These are phyloP conservation scores for Formica exsecta DNA, from an alignment of 1,140 invertebrate species.

Conservation along the genomic window DNA sequence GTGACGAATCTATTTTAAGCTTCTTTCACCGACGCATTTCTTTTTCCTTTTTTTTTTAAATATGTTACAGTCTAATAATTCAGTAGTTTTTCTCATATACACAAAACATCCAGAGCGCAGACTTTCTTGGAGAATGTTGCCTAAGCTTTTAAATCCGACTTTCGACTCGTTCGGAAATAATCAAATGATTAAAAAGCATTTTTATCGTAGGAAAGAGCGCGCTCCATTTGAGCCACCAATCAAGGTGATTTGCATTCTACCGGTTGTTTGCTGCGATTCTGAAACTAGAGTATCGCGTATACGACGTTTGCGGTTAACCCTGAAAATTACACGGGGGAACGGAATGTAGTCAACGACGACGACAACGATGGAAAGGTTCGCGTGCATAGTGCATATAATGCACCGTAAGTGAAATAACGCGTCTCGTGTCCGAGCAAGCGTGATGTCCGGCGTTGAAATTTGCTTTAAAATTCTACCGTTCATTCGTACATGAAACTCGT, in stretches of 20 bases:
- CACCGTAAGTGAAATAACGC: constrained; percentile 56
- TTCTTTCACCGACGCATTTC: constrained; percentile 1
- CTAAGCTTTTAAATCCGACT: constrained; percentile 11
- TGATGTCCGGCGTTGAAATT: constrained; percentile 26
- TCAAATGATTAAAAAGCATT: background rate
- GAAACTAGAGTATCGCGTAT: constrained; percentile 64
- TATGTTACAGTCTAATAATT: constrained; percentile 47
- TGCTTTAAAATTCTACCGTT: background rate
- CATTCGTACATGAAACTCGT: background rate
- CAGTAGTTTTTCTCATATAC: constrained; percentile 16
- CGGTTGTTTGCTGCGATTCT: constrained; percentile 59
- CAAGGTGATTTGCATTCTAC: constrained; percentile 73
- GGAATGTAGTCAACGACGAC: constrained; percentile 64
- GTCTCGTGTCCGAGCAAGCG: constrained; percentile 41
- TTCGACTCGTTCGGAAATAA: constrained; percentile 31
- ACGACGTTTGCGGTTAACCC: constrained; percentile 71
- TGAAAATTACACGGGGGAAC: constrained; percentile 73
- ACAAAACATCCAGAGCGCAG: constrained; percentile 13
- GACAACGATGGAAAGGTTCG: constrained; percentile 48
- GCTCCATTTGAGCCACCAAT: constrained; percentile 67
- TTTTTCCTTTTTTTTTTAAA: constrained; percentile 22
- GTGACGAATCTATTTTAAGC: background rate
- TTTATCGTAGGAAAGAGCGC: constrained; percentile 47
- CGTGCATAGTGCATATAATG: constrained; percentile 48
- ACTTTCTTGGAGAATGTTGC: background rate